These are phyloP conservation scores for Tetramorium parvispinum DNA, from an alignment of 1,140 invertebrate species.

Conservation along the genomic window DNA sequence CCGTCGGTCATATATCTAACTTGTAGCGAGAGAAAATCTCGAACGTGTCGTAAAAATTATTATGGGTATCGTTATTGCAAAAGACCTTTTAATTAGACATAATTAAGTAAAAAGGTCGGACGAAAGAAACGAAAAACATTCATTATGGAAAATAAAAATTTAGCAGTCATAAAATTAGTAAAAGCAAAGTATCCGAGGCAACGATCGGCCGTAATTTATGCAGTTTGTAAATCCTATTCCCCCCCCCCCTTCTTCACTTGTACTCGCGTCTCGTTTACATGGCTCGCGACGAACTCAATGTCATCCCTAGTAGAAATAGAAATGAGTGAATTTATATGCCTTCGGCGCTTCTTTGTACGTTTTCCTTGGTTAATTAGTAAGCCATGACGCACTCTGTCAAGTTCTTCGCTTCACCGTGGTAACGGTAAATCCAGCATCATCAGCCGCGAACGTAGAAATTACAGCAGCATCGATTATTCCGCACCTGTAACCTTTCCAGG, in stretches of 20 bases:
- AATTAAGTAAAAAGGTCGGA: neutral
- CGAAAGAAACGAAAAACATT: neutral
- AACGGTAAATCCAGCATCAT: constrained; percentile 62
- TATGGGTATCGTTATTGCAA: neutral
- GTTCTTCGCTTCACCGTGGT: constrained; percentile 33
- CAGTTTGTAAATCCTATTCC: neutral
- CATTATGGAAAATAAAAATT: neutral
- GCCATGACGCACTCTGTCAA: constrained; percentile 51
- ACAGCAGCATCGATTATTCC: constrained; percentile 15
- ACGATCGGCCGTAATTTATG: neutral
- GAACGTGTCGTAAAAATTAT: neutral
- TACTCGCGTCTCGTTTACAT: neutral
- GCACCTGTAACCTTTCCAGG: neutral
- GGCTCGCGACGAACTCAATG: neutral
- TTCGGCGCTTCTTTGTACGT: constrained; percentile 33
- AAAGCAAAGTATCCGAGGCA: neutral
- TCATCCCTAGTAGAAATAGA: constrained; percentile 35
- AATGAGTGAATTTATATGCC: constrained; percentile 25
- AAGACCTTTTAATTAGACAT: neutral
- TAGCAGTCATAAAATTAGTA: neutral
- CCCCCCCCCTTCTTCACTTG: neutral
- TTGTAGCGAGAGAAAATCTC: neutral
- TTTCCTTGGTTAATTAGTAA: constrained; percentile 55
- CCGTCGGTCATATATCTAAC: neutral
- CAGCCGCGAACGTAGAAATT: constrained; percentile 41